Evolutionary conservation across 2,797 vertebrate genomes (phyloP).

Genomic region (Kryptopterus vitreolus): DNA sequence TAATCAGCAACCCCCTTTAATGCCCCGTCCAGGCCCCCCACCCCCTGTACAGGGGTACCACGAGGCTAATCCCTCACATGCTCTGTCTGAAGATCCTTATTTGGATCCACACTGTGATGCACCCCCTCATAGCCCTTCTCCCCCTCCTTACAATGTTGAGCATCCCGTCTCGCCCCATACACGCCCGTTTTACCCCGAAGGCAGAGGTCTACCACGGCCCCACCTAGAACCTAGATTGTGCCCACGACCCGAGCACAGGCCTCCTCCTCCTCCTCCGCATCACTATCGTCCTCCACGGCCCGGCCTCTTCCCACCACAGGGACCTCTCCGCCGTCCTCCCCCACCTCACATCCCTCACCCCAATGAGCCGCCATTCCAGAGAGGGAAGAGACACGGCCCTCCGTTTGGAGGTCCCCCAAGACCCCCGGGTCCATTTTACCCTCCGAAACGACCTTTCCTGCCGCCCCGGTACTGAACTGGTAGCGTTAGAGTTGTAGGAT

Average conservation of each 20-base stretch:
- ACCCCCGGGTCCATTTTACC: constrained; percentile 78
- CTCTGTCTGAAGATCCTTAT: constrained; percentile 66
- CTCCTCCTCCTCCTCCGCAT: constrained; percentile 64
- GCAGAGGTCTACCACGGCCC: constrained; percentile 61
- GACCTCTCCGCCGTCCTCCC: constrained; percentile 55
- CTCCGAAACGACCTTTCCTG: constrained; percentile 87
- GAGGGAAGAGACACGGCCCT: constrained; percentile 81
- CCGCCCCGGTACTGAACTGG: constrained; percentile 83
- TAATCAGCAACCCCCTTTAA: constrained; percentile 47
- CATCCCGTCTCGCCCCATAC: constrained; percentile 61
- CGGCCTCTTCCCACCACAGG: constrained; percentile 56
- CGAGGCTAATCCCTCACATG: constrained; percentile 57
- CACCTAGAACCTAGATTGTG: constrained; percentile 58
- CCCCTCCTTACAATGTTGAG: constrained; percentile 59
- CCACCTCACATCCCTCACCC: constrained; percentile 73
- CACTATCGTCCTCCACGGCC: constrained; percentile 62
- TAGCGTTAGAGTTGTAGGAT: constrained; percentile 18
- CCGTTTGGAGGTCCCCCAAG: constrained; percentile 66
- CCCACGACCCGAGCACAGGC: constrained; percentile 60
- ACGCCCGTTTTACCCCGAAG: constrained; percentile 64
- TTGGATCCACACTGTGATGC: constrained; percentile 64
- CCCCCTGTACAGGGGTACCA: constrained; percentile 54
- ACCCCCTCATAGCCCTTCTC: constrained; percentile 64
- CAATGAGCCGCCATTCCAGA: constrained; percentile 71
- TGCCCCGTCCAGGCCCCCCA: constrained; percentile 45